These are phyloP conservation scores for Myopa tessellatipennis DNA, from an alignment of 2,888 invertebrate genomes.

Conservation along the genomic window DNA sequence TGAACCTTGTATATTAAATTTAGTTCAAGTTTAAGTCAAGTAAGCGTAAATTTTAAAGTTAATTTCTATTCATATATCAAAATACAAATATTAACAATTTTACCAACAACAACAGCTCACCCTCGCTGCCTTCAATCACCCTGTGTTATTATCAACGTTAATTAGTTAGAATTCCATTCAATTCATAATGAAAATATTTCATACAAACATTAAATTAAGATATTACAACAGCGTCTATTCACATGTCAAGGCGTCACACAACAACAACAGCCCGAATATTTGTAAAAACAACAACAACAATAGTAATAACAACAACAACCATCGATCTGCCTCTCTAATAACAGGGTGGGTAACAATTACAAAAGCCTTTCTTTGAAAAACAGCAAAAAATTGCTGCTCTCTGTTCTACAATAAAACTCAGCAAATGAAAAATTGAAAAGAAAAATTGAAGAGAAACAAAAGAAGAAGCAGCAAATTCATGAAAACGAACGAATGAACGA, in stretches of 20 bases:
- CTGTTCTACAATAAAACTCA: not conserved
- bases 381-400: not conserved
- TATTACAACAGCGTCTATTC: conserved; percentile 61
- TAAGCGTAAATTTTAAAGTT: too few relatives aligned
- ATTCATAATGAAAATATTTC: conserved; percentile 38
- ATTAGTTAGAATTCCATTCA: conserved; percentile 1
- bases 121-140: not conserved
- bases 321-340: conserved; percentile 38
- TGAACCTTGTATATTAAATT: too few relatives aligned
- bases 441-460: not conserved
- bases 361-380: not conserved
- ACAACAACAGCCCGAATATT: not conserved
- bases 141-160: not conserved
- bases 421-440: not conserved
- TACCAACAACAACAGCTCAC: too few relatives aligned
- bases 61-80: too few relatives aligned
- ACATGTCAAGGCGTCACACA: conserved; percentile 40
- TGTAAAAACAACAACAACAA: conserved; percentile 10
- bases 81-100: too few relatives aligned
- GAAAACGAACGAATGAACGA: not conserved
- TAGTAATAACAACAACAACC: not conserved
- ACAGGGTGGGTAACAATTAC: conserved; percentile 47
- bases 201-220: conserved; percentile 62
- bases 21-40: too few relatives aligned
- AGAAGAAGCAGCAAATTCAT: not conserved